A percentile compares a stretch with the other conserved stretches of the same genome.
These are phyloP conservation scores for Chromoteleia sp. DNA, from an alignment of 2,888 invertebrate genomes.

Conservation along the genomic window DNA sequence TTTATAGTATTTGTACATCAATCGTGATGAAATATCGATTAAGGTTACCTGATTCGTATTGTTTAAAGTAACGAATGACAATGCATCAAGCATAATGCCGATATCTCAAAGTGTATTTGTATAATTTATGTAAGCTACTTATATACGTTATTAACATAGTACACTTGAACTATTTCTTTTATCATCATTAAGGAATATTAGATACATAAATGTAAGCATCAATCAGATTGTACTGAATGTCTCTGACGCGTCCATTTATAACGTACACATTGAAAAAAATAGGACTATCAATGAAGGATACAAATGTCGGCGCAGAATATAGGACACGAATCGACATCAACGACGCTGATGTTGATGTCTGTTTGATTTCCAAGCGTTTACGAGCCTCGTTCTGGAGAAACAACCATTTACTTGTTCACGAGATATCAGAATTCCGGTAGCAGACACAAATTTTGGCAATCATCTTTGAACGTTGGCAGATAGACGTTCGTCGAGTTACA, in stretches of 20 bases:
- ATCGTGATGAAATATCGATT: no score
- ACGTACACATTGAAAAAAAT: constrained; percentile 20
- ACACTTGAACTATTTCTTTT: neutral
- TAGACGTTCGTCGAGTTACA: constrained; percentile 29
- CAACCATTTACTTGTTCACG: constrained; percentile 51
- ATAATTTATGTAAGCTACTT: no score
- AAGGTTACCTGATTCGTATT: no score
- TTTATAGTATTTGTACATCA: no score
- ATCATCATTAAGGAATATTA: constrained; percentile 11
- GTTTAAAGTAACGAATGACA: no score
- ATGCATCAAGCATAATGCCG: no score
- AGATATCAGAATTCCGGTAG: constrained; percentile 48
- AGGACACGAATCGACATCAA: constrained; percentile 7
- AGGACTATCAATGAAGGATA: constrained; percentile 29
- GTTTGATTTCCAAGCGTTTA: constrained; percentile 65
- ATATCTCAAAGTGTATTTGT: no score
- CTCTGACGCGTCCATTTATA: constrained; percentile 17
- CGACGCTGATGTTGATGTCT: constrained; percentile 50
- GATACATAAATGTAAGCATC: constrained; percentile 6
- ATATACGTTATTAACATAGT: no score
- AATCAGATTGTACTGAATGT: constrained; percentile 13
- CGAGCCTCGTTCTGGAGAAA: constrained; percentile 42
- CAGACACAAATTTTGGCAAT: constrained; percentile 48
- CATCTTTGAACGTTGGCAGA: constrained; percentile 41
- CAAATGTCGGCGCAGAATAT: constrained; percentile 15